Conservation (phyloP, 1,140 invertebrate genomes). For the Nymphalis io region DNA sequence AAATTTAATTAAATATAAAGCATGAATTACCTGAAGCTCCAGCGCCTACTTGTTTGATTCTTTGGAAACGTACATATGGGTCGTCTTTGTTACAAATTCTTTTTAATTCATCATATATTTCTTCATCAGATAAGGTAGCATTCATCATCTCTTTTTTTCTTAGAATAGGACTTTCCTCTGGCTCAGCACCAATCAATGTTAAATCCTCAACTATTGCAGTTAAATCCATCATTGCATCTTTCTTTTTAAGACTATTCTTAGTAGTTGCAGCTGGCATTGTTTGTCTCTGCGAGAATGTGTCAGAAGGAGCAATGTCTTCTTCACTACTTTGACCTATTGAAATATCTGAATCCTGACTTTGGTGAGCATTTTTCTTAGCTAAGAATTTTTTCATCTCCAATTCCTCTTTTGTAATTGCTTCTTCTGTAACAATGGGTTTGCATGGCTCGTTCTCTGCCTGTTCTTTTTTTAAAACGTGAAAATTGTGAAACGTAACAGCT, state of each 20-base stretch:
- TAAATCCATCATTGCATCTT: slow-evolving; percentile 66
- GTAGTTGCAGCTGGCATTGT: slow-evolving; percentile 71
- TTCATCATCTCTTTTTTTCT: slow-evolving; percentile 82
- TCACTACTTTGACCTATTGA: slow-evolving; percentile 78
- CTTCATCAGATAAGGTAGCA: slow-evolving; percentile 86
- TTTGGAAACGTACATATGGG: slow-evolving; percentile 90
- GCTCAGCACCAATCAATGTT: slow-evolving; percentile 65
- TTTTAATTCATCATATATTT: slow-evolving; percentile 92
- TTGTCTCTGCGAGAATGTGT: slow-evolving; percentile 66
- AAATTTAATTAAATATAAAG: background rate
- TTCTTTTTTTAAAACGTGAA: slow-evolving; percentile 90
- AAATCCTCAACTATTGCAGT: slow-evolving; percentile 72
- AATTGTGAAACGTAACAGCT: slow-evolving; percentile 93
- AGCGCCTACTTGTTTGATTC: slow-evolving; percentile 92
- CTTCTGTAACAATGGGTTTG: slow-evolving; percentile 89
- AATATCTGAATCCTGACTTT: slow-evolving; percentile 82
- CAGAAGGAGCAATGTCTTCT: slow-evolving; percentile 61
- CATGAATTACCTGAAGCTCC: slow-evolving; percentile 85
- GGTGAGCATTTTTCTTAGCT: slow-evolving; percentile 85
- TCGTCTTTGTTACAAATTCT: slow-evolving; percentile 89
- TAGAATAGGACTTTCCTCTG: slow-evolving; percentile 79
- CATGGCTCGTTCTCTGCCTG: slow-evolving; percentile 83
- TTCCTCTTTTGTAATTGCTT: slow-evolving; percentile 88
- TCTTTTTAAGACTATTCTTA: slow-evolving; percentile 72
- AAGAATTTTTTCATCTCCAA: slow-evolving; percentile 89